A percentile compares a stretch with the other conserved stretches of the same genome.
phyloP scores from a whole-genome alignment of 2,797 vertebrate species.

The Gallinago nigripennis region DNA sequence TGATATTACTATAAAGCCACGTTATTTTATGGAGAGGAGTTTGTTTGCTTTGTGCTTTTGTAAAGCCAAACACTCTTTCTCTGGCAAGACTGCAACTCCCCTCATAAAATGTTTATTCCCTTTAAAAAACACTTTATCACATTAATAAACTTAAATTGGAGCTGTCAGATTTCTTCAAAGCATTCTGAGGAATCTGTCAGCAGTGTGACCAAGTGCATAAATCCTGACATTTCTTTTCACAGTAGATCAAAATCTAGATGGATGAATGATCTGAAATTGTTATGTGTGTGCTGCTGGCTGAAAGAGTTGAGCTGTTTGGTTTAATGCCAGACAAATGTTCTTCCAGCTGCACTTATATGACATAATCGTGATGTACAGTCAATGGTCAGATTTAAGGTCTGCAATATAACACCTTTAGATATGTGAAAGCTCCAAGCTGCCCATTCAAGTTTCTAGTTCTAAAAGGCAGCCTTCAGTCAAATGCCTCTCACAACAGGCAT shows the following conservation, averaged over 20 bases:
- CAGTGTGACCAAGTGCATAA: slow-evolving; percentile 2
- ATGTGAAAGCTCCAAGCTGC: neutral
- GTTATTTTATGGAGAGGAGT: neutral
- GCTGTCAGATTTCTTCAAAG: slow-evolving; percentile 26
- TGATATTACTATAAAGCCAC: neutral
- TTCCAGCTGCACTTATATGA: slow-evolving; percentile 5
- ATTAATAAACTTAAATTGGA: slow-evolving; percentile 53
- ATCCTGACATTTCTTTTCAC: slow-evolving; percentile 30
- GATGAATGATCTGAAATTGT: slow-evolving; percentile 12
- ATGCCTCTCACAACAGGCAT: neutral
- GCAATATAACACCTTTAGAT: neutral
- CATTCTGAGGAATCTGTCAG: slow-evolving; percentile 33
- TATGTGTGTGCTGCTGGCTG: neutral
- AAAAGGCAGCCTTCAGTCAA: neutral
- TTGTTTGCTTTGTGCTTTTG: neutral
- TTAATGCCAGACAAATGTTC: slow-evolving; percentile 24
- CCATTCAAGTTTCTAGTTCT: neutral
- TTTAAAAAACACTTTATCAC: slow-evolving; percentile 35
- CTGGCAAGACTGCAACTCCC: neutral
- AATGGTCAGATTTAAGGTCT: neutral
- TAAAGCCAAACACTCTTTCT: neutral
- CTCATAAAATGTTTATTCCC: slow-evolving; percentile 25
- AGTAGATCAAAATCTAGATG: slow-evolving; percentile 6
- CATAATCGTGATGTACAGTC: neutral
- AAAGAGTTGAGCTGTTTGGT: neutral